These are phyloP conservation scores for Cheirogaleus medius DNA, from an alignment of 2,113 vertebrate species.

Conservation along the genomic window DNA sequence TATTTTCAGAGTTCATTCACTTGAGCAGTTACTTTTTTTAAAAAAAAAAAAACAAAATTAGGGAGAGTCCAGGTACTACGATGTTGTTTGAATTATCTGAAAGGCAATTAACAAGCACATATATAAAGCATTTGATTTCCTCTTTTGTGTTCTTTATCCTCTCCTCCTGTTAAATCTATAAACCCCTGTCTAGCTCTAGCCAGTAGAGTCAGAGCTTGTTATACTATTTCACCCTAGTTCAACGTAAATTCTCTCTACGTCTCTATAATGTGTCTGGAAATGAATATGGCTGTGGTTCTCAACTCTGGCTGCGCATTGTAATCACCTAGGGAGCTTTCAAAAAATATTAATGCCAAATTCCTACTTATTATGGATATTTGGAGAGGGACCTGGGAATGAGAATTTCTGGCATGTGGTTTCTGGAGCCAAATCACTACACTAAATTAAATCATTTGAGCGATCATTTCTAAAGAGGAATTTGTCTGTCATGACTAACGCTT, in stretches of 20 bases:
- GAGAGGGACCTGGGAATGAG: background rate
- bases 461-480: background rate
- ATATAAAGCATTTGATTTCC: background rate
- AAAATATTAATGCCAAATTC: background rate
- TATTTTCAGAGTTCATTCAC: background rate
- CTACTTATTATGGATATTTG: background rate
- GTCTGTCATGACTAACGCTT: background rate
- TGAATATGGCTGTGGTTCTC: background rate
- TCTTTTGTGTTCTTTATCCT: background rate
- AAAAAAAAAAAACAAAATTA: background rate
- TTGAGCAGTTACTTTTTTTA: background rate
- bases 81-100: conserved; percentile 8
- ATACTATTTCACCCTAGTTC: background rate
- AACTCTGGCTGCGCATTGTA: background rate
- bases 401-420: background rate
- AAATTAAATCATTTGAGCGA: background rate
- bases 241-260: background rate
- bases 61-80: background rate
- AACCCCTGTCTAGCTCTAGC: background rate
- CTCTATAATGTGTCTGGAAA: background rate
- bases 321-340: background rate
- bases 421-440: background rate
- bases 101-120: background rate
- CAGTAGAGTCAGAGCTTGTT: background rate
- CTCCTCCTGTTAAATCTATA: background rate